These are phyloP conservation scores for Catamblyrhynchus diadema DNA, from an alignment of 2,797 vertebrate genomes.

Conservation along the genomic window DNA sequence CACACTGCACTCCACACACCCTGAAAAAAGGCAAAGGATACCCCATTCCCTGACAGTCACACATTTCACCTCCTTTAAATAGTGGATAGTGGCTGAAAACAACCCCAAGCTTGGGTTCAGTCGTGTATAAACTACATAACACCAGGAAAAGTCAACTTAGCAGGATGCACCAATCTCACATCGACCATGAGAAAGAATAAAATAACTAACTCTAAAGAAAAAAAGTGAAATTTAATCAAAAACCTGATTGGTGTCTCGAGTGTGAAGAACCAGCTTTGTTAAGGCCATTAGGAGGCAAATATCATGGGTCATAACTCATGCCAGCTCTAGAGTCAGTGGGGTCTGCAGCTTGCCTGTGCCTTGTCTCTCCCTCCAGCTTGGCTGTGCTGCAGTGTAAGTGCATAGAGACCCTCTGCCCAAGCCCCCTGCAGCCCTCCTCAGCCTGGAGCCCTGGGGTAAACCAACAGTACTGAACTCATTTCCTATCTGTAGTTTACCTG, in stretches of 20 bases:
- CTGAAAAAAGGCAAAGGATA: not conserved
- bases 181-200: not conserved
- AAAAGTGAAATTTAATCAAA: not conserved
- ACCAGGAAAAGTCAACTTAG: not conserved
- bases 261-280: not conserved
- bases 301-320: not conserved
- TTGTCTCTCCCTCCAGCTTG: not conserved
- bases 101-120: not conserved
- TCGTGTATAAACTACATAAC: not conserved
- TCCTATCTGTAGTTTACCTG: rapidly evolving
- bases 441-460: not conserved
- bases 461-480: rapidly evolving
- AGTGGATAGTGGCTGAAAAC: not conserved
- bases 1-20: rapidly evolving
- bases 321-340: not conserved
- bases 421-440: not conserved
- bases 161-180: not conserved
- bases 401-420: not conserved
- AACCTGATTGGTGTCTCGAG: not conserved
- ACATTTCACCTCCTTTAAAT: not conserved
- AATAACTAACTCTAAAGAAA: not conserved
- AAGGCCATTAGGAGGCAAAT: conserved; percentile 48
- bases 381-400: rapidly evolving
- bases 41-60: not conserved
- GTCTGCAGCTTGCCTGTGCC: not conserved